A percentile compares a stretch with the other conserved stretches of the same genome.
Conservation (phyloP, 2,888 invertebrate genomes). For the Cyclophora albipunctata region DNA sequence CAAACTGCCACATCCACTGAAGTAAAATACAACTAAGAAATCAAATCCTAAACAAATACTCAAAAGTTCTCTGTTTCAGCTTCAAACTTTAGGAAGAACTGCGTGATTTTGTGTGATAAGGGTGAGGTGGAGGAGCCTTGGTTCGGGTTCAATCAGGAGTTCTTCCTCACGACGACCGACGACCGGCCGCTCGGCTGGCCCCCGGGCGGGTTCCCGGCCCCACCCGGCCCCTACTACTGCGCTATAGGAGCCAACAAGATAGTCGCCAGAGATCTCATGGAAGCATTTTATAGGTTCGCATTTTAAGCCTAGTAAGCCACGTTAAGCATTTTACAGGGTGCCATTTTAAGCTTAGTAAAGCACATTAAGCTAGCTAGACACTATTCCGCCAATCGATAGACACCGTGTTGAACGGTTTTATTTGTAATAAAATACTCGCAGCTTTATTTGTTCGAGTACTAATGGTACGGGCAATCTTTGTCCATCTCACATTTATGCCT, state of each 20-base stretch:
- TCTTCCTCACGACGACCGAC: constrained; percentile 55
- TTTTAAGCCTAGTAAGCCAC: neutral
- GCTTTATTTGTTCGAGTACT: too few relatives aligned
- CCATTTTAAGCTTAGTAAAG: too few relatives aligned
- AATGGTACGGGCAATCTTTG: too few relatives aligned
- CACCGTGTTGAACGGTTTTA: too few relatives aligned
- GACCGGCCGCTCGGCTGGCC: constrained; percentile 85
- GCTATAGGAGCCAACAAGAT: constrained; percentile 86
- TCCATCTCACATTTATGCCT: too few relatives aligned
- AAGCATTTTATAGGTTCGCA: constrained; percentile 78
- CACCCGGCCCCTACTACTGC: constrained; percentile 88
- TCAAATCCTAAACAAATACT: too few relatives aligned
- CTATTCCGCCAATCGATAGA: too few relatives aligned
- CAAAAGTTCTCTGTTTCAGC: constrained; percentile 22
- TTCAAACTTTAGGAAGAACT: constrained; percentile 51
- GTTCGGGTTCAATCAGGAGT: constrained; percentile 85
- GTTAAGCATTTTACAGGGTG: too few relatives aligned
- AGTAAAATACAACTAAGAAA: too few relatives aligned
- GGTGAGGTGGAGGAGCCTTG: constrained; percentile 78
- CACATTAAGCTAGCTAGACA: too few relatives aligned
- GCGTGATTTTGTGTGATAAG: constrained; percentile 72
- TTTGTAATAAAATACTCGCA: too few relatives aligned
- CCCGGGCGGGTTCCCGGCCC: constrained; percentile 79
- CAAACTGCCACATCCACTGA: too few relatives aligned
- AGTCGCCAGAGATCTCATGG: constrained; percentile 87